Percentiles rank a stretch among this genome's conserved stretches.
Evolutionary conservation across 2,797 vertebrate genomes (phyloP).

Genomic region (Enoplosus armatus): DNA sequence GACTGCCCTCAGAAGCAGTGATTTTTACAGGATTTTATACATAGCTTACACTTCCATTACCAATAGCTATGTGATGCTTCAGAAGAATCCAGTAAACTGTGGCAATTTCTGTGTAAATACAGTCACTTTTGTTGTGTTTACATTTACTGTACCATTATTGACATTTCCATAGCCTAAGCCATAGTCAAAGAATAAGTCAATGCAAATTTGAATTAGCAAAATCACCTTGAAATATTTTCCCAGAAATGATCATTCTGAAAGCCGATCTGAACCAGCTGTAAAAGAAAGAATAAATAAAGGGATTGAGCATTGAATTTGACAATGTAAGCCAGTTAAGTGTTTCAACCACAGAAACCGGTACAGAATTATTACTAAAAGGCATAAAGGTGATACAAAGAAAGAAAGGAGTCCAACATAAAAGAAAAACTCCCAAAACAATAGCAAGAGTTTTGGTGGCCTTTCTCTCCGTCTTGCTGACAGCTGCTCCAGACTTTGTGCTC

Average conservation of each 20-base stretch:
- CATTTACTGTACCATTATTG: background rate
- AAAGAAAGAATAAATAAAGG: constrained; percentile 62
- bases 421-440: constrained; percentile 56
- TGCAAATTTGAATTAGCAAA: background rate
- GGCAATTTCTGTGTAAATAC: no score
- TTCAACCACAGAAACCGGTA: constrained; percentile 37
- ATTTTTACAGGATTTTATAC: no score
- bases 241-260: constrained; percentile 24
- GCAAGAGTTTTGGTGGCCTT: constrained; percentile 81
- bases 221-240: constrained; percentile 21
- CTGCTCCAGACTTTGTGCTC: constrained; percentile 43
- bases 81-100: no score
- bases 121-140: no score
- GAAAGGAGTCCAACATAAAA: constrained; percentile 55
- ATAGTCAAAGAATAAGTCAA: background rate
- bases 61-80: no score
- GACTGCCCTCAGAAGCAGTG: no score
- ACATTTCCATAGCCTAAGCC: background rate
- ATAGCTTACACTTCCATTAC: no score
- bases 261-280: constrained; percentile 47
- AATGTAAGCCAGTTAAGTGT: constrained; percentile 40
- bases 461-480: constrained; percentile 75
- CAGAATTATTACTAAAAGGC: background rate
- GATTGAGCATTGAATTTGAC: constrained; percentile 62
- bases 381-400: constrained; percentile 38